These are phyloP conservation scores for Mugil cephalus DNA, from an alignment of 2,113 vertebrate genomes.

Conservation along the genomic window DNA sequence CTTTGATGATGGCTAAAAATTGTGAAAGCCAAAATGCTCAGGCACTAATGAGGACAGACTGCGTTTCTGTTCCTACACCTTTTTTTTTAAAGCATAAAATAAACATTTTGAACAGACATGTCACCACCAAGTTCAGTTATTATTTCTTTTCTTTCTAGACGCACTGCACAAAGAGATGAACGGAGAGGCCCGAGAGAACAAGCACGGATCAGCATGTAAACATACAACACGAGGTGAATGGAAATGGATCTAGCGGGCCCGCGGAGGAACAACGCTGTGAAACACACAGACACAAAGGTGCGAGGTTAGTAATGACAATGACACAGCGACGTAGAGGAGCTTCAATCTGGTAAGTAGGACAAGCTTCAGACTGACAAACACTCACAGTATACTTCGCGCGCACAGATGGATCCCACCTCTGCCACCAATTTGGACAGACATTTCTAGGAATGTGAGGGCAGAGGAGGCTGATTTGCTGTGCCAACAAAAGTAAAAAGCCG, in stretches of 20 bases:
- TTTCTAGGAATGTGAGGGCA: constrained; percentile 45
- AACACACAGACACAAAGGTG: constrained; percentile 18
- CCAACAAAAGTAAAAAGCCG: constrained; percentile 30
- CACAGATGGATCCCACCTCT: constrained; percentile 47
- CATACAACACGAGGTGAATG: not conserved
- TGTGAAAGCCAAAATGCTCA: constrained; percentile 6
- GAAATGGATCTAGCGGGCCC: not conserved
- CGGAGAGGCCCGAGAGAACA: not conserved
- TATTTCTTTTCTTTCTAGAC: too few species aligned
- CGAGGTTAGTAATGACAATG: constrained; percentile 11
- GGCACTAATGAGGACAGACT: constrained; percentile 29
- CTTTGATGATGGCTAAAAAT: too few species aligned
- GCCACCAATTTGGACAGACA: constrained; percentile 48
- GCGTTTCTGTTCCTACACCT: constrained; percentile 14
- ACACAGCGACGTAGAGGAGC: constrained; percentile 8
- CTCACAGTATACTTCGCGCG: constrained; percentile 43
- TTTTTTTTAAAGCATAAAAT: too few species aligned
- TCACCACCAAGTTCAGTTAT: too few species aligned
- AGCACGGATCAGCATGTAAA: constrained; percentile 17
- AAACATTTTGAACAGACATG: too few species aligned
- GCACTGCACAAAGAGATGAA: not conserved
- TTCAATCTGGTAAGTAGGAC: constrained; percentile 22
- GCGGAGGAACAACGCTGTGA: not conserved
- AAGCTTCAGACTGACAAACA: constrained; percentile 30
- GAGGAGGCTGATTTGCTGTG: constrained; percentile 37